Conservation (phyloP, 2,113 vertebrate species). For the Mirounga angustirostris region DNA sequence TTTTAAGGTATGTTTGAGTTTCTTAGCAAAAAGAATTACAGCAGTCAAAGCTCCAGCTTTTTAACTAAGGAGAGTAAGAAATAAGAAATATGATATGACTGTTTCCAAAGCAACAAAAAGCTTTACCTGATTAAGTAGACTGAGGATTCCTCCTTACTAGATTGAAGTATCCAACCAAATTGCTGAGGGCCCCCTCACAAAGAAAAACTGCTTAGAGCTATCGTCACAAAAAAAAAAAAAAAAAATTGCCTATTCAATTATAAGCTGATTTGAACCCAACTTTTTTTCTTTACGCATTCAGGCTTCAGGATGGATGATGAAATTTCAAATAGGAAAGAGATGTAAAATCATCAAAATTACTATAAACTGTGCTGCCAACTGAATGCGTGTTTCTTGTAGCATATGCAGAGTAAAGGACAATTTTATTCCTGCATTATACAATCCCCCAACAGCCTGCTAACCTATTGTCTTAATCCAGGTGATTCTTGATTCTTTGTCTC, state of each 20-base stretch:
- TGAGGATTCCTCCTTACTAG: neutral
- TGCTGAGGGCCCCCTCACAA: neutral
- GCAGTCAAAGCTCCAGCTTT: slow-evolving; percentile 48
- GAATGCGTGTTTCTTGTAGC: slow-evolving; percentile 5
- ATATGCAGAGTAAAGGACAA: neutral
- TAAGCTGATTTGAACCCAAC: slow-evolving; percentile 53
- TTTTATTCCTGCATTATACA: neutral
- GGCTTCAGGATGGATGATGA: slow-evolving; percentile 26
- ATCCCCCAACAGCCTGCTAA: neutral
- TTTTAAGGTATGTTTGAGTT: slow-evolving; percentile 35
- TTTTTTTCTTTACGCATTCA: slow-evolving; percentile 61
- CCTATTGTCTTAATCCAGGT: slow-evolving; percentile 32
- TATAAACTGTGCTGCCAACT: neutral
- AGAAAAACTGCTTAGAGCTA: neutral
- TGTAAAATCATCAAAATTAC: slow-evolving; percentile 38
- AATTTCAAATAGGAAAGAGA: slow-evolving; percentile 46
- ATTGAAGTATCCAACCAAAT: neutral
- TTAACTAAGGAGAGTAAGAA: slow-evolving; percentile 37
- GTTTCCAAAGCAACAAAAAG: slow-evolving; percentile 63
- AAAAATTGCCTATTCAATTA: neutral
- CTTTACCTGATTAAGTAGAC: slow-evolving; percentile 17
- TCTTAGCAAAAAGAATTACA: slow-evolving; percentile 48
- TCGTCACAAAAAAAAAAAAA: neutral
- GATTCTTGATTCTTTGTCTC: neutral
- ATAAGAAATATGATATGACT: slow-evolving; percentile 37